These are phyloP conservation scores for Spinus olivaceus DNA, from an alignment of 2,797 vertebrate species.

Conservation along the genomic window DNA sequence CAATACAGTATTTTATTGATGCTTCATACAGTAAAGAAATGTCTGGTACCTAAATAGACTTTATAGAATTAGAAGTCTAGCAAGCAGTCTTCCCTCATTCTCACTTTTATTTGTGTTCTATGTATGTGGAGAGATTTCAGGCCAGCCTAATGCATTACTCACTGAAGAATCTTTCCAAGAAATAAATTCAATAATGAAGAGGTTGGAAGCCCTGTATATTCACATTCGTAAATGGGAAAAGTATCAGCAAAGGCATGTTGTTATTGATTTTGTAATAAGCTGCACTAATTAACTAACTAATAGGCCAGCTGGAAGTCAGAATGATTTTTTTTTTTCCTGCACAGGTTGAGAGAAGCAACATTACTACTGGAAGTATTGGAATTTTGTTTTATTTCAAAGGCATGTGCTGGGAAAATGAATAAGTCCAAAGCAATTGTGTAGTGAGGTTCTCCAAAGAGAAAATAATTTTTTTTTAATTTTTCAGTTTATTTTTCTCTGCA, in stretches of 20 bases:
- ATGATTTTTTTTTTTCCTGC: not conserved
- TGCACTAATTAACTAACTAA: conserved; percentile 46
- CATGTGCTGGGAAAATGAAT: not conserved
- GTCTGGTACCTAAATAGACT: not conserved
- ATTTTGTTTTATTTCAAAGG: conserved; percentile 26
- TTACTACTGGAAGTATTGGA: not conserved
- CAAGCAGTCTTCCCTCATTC: not conserved
- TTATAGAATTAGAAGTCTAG: not conserved
- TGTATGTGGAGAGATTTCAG: not conserved
- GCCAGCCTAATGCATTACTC: not conserved
- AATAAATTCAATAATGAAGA: conserved; percentile 11
- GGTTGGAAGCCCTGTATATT: not conserved
- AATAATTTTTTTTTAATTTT: not conserved
- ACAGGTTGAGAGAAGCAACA: not conserved
- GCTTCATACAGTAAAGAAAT: not conserved
- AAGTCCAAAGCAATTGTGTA: not conserved
- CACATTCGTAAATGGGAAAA: not conserved
- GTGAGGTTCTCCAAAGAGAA: not conserved
- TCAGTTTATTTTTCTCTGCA: not conserved
- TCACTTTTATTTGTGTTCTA: not conserved
- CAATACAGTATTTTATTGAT: not conserved
- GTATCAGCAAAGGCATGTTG: not conserved
- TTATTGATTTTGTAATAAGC: conserved; percentile 20
- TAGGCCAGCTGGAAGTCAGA: conserved; percentile 11
- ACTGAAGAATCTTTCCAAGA: not conserved